phyloP scores from a whole-genome alignment of 2,113 vertebrate genomes.

The Eonycteris spelaea region DNA sequence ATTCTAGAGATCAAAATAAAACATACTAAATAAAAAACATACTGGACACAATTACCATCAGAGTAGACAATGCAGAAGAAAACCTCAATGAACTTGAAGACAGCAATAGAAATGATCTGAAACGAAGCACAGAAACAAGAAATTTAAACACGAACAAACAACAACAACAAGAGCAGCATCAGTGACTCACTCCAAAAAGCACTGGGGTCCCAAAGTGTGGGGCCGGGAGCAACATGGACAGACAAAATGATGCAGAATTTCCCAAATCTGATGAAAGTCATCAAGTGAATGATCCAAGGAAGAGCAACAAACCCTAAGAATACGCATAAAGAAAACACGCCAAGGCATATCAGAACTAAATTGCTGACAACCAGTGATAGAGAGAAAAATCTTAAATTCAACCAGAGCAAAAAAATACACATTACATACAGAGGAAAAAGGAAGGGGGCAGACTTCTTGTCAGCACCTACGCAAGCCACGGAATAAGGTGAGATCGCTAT shows the following conservation, averaged over 20 bases:
- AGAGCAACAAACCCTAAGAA: neutral
- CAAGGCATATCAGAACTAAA: neutral
- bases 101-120: neutral
- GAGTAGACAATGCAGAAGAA: neutral
- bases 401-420: neutral
- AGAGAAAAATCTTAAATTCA: neutral
- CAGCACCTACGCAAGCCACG: neutral
- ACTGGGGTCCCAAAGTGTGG: neutral
- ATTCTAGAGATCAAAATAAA: slow-evolving; percentile 2
- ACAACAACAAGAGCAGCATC: neutral
- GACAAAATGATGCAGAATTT: neutral
- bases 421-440: neutral
- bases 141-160: neutral
- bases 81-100: neutral
- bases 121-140: neutral
- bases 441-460: neutral
- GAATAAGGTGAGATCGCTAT: neutral
- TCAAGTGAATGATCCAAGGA: neutral
- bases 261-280: neutral
- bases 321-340: neutral
- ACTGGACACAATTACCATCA: neutral
- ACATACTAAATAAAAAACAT: neutral
- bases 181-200: neutral
- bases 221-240: neutral
- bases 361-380: neutral